Evolutionary conservation across 1,140 invertebrate genomes (phyloP), one percentile per base, ranked within the genome.

Genomic region (Scaptomyza pallida): DNA sequence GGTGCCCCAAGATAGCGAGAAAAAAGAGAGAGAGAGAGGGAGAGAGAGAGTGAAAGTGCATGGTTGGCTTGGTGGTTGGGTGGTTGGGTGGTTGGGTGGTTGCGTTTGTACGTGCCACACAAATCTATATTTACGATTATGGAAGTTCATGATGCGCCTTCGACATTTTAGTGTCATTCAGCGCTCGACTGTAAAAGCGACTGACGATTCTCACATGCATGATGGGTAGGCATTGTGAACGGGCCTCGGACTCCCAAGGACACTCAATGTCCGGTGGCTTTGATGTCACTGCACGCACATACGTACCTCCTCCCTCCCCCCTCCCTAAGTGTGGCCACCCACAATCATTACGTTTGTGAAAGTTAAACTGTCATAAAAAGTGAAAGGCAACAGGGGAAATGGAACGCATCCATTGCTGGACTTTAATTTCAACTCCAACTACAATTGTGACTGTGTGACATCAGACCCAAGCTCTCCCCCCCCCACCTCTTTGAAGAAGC

Each of bases 81-180:
- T 35, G 35, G 41, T n/a, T 13, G 15, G 44, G 51, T 19, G 15
- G 16, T 0, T 13, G 23, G n/a, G n/a, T 3, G 10, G 3, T 13
- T 26, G 35, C 16, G n/a, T 43, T 10, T 19, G 43, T 61, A 73
- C 79, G 65, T 82, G 79, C 71, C 15, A 48, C 71, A 78, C 75
- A 83, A 83, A 83, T 83, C 80, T 85, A 85, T 83, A 83, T 83
- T 85, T 85, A 85, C 76, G 80, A 85, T 85, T 76, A 85, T 80
- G 68, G 80, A 83, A 67, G 68, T 75, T 72, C 83, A 71, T 67
- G 71, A 60, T 51, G 44, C 75, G 70, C 13, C 63, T 62, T 75
- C 60, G 81, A 76, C 72, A 64, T 80, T 85, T 85, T 76, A 85
- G 80, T 76, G 80, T 80, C 80, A 70, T 85, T 85, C 76, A 40